Evolutionary conservation across 2,888 invertebrate species (phyloP), one percentile per base, ranked within the genome.

Genomic region (Mesorhabditis spiculigera): DNA sequence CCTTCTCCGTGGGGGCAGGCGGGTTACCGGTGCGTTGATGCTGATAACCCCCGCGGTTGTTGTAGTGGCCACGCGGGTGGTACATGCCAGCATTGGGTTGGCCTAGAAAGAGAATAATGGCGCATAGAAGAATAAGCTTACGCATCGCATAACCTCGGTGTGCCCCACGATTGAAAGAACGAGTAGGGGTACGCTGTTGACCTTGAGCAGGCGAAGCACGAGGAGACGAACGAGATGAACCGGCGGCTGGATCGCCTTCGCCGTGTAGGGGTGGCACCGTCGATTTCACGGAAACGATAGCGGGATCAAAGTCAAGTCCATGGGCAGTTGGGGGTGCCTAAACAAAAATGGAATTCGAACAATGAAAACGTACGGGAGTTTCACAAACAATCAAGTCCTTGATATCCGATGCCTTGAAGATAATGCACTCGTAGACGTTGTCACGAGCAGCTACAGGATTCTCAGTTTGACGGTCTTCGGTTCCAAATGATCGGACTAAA

Each of bases 401-500:
- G 86, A 99, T 98, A 88, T 99, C 98, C 78, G 93, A 92, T 65
- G 97, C 80, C 71, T 80, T 91, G 89, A 98, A 98, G 82, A 98
- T 90, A 86, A 98, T 98, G 88, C 95, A 98, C 87, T 98, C 97
- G 88, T 96, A 98, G 69, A 97, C 92, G 88, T 98, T 96, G 88
- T 93, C 94, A 87, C 96, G 93, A 41, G 95, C 93, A 68, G 95
- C 93, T 70, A 98, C 95, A 74, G 94, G 94, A 86, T 92, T 93
- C 6, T 93, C 93, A 5, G 95, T 93, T 84, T 95, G 94, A 66
- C 98, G 90, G 87, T 97, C 95, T 89, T 99, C 98, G 61, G 98
- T 99, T 70, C 98, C 98, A 90, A 95, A 98, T 8, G 97, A 97
- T 81, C 95, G 91, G 78, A 98, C 98, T 97, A 89, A 71, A 90